Evolutionary conservation across 2,113 vertebrate species (phyloP), one percentile per base, ranked within the genome.

Genomic region (Elanus axillaris): DNA sequence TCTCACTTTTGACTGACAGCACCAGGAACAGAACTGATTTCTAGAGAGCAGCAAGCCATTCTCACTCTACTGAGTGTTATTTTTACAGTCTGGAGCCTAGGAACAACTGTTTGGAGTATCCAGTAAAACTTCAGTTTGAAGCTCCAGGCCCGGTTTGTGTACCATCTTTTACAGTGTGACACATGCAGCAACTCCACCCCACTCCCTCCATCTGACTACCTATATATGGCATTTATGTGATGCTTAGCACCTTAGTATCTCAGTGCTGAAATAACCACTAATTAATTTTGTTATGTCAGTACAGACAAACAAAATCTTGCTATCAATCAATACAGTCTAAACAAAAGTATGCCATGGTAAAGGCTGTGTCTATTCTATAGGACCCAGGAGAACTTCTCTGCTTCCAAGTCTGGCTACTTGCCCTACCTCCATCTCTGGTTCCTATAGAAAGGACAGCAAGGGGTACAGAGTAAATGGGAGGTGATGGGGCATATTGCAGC

Each of bases 1-100:
- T 95, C 89, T 84, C 45, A 13, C 11, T 92, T 87, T 75, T 96
- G 96, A 96, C 55, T 75, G 96, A 92, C 96, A 96, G 90, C 95
- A 87, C n/a, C 96, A 97, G 72, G 64, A 90, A 86, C 72, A 93
- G 78, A 90, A 77, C 27, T 68, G 48, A 36, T 96, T 95, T 88
- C 89, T 93, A 87, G 75, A 93, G 66, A 91, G 72, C 91, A 92
- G 81, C 42, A 83, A 94, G 63, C 42, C 66, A 34, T 74, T 67
- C 72, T 90, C 1, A 2, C 42, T 90, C 38, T 66, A 4, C 58
- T 79, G 48, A 36, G 27, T 91, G 84, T 93, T 97, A 97, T 97
- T 97, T 97, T 97, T 95, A 82, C 43, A 77, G 3, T 59, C 47
- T 69, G n/a, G 29, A 40, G 76, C 78, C 17, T 86, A 84, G 55